These are phyloP conservation scores for Pseudopipra pipra DNA, from an alignment of 2,113 vertebrate genomes.

Conservation along the genomic window DNA sequence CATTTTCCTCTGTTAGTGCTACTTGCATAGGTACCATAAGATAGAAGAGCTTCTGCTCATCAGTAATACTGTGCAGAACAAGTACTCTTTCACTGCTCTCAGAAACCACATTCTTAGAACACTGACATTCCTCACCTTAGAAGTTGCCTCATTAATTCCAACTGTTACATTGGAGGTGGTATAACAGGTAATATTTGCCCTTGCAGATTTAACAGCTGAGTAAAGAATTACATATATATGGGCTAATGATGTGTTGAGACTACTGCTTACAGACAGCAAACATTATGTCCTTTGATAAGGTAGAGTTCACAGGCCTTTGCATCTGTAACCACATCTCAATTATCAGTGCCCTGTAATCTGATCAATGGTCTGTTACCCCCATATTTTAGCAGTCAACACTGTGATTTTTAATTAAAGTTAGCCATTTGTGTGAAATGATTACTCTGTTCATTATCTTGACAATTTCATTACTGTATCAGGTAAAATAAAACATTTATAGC, in stretches of 20 bases:
- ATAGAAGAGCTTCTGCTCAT: neutral
- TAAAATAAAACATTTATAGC: constrained; percentile 70
- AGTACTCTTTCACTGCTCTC: neutral
- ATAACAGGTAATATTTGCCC: constrained; percentile 28
- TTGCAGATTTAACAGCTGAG: constrained; percentile 27
- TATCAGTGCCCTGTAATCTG: constrained; percentile 31
- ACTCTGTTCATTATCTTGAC: constrained; percentile 71
- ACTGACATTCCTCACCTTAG: neutral
- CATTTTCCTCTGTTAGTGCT: neutral
- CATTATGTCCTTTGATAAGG: neutral
- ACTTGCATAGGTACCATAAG: neutral
- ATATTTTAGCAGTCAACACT: constrained; percentile 57
- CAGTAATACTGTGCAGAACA: neutral
- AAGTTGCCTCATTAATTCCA: constrained; percentile 18
- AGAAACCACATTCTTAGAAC: neutral
- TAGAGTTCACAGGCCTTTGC: constrained; percentile 37
- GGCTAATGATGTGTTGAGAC: constrained; percentile 56
- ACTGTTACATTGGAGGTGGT: neutral
- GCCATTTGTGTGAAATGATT: constrained; percentile 66
- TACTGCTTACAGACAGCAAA: neutral
- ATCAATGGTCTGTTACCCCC: constrained; percentile 52
- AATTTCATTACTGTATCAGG: constrained; percentile 68
- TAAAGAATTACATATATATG: constrained; percentile 20
- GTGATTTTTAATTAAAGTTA: constrained; percentile 69
- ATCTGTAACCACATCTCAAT: constrained; percentile 12